These are phyloP conservation scores for Eristalinus aeneus DNA, from an alignment of 2,888 invertebrate genomes.

Conservation along the genomic window DNA sequence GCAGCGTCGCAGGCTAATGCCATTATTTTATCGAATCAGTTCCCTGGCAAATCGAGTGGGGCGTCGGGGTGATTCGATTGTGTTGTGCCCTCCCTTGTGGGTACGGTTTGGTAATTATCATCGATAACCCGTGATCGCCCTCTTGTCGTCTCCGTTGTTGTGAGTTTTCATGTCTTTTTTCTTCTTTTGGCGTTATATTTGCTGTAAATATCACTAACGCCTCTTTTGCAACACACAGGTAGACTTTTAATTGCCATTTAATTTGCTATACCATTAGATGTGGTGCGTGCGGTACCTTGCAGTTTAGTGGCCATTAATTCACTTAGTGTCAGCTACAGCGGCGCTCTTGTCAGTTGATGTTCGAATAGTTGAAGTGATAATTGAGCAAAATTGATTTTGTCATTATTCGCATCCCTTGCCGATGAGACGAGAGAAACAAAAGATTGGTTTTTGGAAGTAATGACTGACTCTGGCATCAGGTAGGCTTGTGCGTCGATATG, in stretches of 20 bases:
- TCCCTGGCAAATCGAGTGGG: neutral
- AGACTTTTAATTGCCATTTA: slow-evolving; percentile 57
- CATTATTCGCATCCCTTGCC: slow-evolving; percentile 1
- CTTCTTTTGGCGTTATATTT: neutral
- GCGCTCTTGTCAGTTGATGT: slow-evolving; percentile 2
- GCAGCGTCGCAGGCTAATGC: slow-evolving; percentile 11
- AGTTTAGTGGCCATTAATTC: slow-evolving; percentile 46
- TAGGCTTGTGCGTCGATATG: neutral
- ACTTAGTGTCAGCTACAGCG: slow-evolving; percentile 56
- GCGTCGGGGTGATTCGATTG: slow-evolving; percentile 49
- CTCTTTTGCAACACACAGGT: neutral
- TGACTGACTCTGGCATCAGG: neutral
- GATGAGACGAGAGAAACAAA: neutral
- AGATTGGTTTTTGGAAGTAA: neutral
- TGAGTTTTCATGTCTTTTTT: neutral
- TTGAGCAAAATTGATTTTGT: slow-evolving; percentile 44
- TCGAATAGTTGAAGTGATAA: slow-evolving; percentile 52
- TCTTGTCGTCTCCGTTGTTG: neutral
- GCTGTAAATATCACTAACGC: neutral
- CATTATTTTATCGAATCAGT: slow-evolving; percentile 64
- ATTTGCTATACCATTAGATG: slow-evolving; percentile 43
- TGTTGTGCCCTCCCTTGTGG: slow-evolving; percentile 27
- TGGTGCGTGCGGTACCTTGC: neutral
- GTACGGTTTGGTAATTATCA: slow-evolving; percentile 50
- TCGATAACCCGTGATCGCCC: slow-evolving; percentile 43